Evolutionary conservation across 92 coral and sea anemone species (phyloP).

Genomic region (Chrysogorgia sp.): DNA sequence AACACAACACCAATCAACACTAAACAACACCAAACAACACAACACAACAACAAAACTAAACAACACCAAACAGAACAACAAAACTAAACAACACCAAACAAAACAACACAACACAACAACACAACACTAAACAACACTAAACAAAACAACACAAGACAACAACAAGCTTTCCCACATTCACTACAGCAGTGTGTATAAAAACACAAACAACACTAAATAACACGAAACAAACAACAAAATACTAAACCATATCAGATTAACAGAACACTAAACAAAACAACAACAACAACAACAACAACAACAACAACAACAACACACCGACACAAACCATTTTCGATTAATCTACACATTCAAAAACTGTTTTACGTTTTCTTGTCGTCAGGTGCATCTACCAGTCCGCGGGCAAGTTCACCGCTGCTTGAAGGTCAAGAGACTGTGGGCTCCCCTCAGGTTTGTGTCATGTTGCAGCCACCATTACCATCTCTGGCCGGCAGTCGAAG

Average conservation of each 20-base stretch:
- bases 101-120: too few relatives aligned
- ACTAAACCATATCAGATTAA: background rate
- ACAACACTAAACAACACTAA: too few relatives aligned
- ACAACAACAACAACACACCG: too few relatives aligned
- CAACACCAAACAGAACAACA: too few relatives aligned
- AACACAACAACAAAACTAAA: background rate
- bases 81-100: too few relatives aligned
- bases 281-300: background rate
- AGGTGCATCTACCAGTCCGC: background rate
- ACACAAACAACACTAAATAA: background rate
- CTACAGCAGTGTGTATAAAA: too few relatives aligned
- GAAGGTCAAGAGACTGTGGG: conserved; percentile 53
- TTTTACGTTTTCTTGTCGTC: background rate
- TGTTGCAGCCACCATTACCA: conserved; percentile 95
- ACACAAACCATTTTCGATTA: background rate
- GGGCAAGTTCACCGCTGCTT: conserved; percentile 36
- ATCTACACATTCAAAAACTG: background rate
- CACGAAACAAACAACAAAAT: conserved; percentile 8
- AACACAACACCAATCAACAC: background rate
- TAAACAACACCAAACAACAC: background rate
- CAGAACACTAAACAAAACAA: background rate
- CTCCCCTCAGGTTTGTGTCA: conserved; percentile 86
- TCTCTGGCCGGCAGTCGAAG: conserved; percentile 88
- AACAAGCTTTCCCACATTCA: too few relatives aligned
- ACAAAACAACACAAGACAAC: too few relatives aligned